phyloP scores from a whole-genome alignment of 2,888 invertebrate species.

The Epirrhoe tristata region DNA sequence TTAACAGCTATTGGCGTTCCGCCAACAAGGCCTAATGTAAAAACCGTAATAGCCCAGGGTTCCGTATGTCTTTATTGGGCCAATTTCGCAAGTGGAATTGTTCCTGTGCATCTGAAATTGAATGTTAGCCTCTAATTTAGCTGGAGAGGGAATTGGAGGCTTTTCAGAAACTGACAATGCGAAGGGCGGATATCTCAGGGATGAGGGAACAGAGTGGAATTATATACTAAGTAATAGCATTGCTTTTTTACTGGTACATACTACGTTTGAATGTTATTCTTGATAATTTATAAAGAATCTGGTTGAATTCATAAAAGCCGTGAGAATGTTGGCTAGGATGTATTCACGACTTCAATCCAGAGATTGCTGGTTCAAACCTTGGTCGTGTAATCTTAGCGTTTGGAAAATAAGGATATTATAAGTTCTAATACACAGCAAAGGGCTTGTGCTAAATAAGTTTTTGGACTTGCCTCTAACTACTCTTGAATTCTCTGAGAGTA shows the following conservation, averaged over 20 bases:
- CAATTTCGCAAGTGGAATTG: slow-evolving; percentile 40
- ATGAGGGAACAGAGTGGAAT: background rate
- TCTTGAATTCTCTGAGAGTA: too few relatives aligned
- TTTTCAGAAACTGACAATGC: slow-evolving; percentile 1
- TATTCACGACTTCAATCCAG: too few relatives aligned
- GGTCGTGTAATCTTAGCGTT: too few relatives aligned
- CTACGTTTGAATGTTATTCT: background rate
- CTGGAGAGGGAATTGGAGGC: slow-evolving; percentile 24
- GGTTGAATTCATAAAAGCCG: too few relatives aligned
- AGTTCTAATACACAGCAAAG: too few relatives aligned
- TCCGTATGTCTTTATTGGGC: slow-evolving; percentile 45
- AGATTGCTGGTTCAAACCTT: too few relatives aligned
- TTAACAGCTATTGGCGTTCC: slow-evolving; percentile 38
- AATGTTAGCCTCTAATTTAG: slow-evolving; percentile 38
- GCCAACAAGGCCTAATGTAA: slow-evolving; percentile 45
- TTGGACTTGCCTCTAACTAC: too few relatives aligned
- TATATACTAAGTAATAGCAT: background rate
- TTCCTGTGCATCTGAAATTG: slow-evolving; percentile 41
- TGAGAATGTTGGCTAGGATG: too few relatives aligned
- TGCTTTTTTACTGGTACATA: background rate
- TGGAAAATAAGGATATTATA: too few relatives aligned
- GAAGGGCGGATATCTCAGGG: background rate
- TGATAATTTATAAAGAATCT: too few relatives aligned
- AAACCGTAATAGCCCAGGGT: slow-evolving; percentile 43
- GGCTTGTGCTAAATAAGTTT: too few relatives aligned